phyloP scores from a whole-genome alignment of 2,113 vertebrate genomes.

The Vulpes ferrilata region DNA sequence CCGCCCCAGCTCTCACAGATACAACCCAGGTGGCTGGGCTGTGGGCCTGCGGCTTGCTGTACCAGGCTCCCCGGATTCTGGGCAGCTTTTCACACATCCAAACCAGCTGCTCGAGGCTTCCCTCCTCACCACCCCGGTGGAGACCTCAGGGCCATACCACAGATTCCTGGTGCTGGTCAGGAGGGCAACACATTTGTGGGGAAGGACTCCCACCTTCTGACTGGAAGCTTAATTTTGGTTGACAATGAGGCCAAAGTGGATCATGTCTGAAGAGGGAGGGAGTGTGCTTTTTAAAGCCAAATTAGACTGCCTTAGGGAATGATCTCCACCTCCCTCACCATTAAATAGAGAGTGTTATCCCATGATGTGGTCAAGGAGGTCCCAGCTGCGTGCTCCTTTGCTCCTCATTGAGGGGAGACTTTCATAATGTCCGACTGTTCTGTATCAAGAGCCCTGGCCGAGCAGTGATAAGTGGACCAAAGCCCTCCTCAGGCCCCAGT shows the following conservation, averaged over 20 bases:
- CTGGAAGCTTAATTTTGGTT: not conserved
- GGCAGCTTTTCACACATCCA: not conserved
- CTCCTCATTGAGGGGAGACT: not conserved
- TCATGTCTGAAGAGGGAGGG: not conserved
- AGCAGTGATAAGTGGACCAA: not conserved
- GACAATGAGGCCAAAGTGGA: not conserved
- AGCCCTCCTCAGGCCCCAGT: not conserved
- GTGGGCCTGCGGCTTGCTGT: not conserved
- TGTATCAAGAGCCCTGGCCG: not conserved
- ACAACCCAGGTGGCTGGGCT: not conserved
- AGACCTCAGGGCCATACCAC: not conserved
- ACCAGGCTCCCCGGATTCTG: not conserved
- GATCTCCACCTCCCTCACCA: not conserved
- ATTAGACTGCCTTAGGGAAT: not conserved
- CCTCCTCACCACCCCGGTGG: fast-evolving
- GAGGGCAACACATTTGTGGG: not conserved
- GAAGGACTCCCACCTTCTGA: not conserved
- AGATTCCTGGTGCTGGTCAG: not conserved
- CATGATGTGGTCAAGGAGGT: not conserved
- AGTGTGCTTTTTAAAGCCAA: not conserved
- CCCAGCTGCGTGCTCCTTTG: not conserved
- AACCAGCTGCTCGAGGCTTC: not conserved
- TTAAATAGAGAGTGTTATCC: not conserved
- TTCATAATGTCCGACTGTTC: not conserved
- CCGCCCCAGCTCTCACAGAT: not conserved